phyloP scores from a whole-genome alignment of 2,113 vertebrate species.

The Pan paniscus region DNA sequence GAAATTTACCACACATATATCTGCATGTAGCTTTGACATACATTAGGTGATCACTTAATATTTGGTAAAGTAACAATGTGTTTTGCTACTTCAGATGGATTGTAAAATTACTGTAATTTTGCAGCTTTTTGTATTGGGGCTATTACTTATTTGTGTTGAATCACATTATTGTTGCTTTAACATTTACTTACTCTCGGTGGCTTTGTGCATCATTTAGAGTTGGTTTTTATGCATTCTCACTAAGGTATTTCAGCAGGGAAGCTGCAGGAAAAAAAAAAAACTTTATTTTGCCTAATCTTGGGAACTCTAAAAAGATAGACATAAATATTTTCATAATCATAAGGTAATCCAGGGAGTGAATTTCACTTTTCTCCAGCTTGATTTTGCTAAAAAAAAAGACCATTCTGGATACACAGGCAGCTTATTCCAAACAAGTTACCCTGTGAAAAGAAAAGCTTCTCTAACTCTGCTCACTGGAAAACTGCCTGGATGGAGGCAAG shows the following conservation, averaged over 20 bases:
- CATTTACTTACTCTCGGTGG: constrained; percentile 47
- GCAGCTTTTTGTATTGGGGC: constrained; percentile 56
- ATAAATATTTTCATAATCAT: constrained; percentile 55
- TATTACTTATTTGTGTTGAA: constrained; percentile 61
- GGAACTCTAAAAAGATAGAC: constrained; percentile 34
- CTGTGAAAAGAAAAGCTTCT: constrained; percentile 26
- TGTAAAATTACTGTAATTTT: constrained; percentile 51
- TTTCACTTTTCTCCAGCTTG: constrained; percentile 46
- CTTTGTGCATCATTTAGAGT: constrained; percentile 14
- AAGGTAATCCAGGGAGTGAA: constrained; percentile 35
- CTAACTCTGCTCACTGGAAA: not conserved
- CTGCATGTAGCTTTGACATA: not conserved
- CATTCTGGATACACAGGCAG: not conserved
- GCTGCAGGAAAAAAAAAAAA: constrained; percentile 18
- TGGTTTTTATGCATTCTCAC: constrained; percentile 42
- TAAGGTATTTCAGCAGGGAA: constrained; percentile 56
- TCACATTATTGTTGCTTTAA: constrained; percentile 71
- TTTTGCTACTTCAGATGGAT: constrained; percentile 44
- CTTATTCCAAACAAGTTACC: not conserved
- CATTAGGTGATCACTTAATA: constrained; percentile 45
- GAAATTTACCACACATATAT: constrained; percentile 10
- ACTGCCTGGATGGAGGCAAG: not conserved
- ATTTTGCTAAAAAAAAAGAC: constrained; percentile 31
- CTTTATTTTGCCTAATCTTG: constrained; percentile 21
- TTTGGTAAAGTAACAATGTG: constrained; percentile 26